Conservation (phyloP, 2,797 vertebrate species). For the Xenopus petersii region DNA sequence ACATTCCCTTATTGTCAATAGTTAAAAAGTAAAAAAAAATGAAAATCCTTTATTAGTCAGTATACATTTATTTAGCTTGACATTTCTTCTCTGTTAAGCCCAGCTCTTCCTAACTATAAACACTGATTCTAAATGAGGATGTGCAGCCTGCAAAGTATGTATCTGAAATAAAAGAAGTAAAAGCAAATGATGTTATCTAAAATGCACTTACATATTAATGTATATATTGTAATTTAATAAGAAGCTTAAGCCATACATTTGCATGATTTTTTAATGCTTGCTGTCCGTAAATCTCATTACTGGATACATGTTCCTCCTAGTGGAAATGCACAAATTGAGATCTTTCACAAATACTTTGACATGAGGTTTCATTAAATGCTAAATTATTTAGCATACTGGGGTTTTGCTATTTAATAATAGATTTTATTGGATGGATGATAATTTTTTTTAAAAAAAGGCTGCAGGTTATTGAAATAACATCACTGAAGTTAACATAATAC, state of each 20-base stretch:
- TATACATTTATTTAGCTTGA: no score
- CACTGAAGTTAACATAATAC: no score
- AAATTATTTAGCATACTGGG: background rate
- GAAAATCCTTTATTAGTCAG: no score
- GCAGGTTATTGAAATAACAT: no score
- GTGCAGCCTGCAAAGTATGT: background rate
- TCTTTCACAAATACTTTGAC: conserved; percentile 1
- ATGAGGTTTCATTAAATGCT: background rate
- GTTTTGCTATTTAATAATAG: conserved; percentile 1
- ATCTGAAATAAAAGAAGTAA: background rate
- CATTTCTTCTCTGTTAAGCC: no score
- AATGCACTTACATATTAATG: conserved; percentile 2
- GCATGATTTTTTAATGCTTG: background rate
- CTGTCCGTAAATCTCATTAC: background rate
- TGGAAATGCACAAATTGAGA: conserved; percentile 1
- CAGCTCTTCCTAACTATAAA: no score
- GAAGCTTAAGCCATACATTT: background rate
- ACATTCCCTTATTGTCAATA: no score
- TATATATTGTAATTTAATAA: background rate
- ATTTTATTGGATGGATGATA: background rate
- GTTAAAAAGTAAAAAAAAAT: no score
- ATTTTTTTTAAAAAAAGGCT: background rate
- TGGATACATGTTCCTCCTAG: background rate
- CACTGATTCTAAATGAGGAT: no score
- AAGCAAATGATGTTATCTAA: background rate